Evolutionary conservation across 2,888 invertebrate genomes (phyloP).

Genomic region (Melanotus villosus): DNA sequence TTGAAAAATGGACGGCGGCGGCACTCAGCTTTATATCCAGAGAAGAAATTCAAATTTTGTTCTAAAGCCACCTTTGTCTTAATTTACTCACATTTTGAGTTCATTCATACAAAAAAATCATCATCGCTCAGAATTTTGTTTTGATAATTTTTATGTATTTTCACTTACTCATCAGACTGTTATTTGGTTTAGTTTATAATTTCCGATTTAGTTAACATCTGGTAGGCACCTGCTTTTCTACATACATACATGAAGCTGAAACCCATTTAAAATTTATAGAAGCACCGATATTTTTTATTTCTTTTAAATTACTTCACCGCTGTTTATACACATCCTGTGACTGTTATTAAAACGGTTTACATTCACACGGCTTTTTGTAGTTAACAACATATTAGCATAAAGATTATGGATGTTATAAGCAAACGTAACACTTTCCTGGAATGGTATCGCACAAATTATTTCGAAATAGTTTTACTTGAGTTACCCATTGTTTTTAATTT

Average conservation of each 20-base stretch:
- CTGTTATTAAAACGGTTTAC: conserved; percentile 17
- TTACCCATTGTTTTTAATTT: conserved; percentile 39
- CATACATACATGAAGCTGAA: neutral
- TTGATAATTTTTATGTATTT: too few species aligned
- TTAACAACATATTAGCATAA: conserved; percentile 8
- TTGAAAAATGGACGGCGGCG: too few species aligned
- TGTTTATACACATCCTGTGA: conserved; percentile 14
- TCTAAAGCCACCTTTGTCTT: too few species aligned
- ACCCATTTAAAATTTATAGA: conserved; percentile 9
- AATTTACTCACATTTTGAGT: too few species aligned
- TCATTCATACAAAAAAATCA: too few species aligned
- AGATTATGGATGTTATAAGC: neutral
- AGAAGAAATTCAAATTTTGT: too few species aligned
- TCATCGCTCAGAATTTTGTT: too few species aligned
- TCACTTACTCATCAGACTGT: too few species aligned
- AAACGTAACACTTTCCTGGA: conserved; percentile 37
- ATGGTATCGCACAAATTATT: conserved; percentile 24
- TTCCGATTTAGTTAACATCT: neutral
- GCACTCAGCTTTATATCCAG: too few species aligned
- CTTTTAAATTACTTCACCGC: conserved; percentile 9
- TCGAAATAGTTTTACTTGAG: conserved; percentile 4
- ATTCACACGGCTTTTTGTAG: conserved; percentile 27
- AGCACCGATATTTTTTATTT: conserved; percentile 3
- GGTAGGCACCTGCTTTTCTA: conserved; percentile 12
- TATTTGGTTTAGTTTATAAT: too few species aligned